Percentiles rank a stretch among this genome's conserved stretches.
These are phyloP conservation scores for Atherinomorus stipes DNA, from an alignment of 2,113 vertebrate species.

Conservation along the genomic window DNA sequence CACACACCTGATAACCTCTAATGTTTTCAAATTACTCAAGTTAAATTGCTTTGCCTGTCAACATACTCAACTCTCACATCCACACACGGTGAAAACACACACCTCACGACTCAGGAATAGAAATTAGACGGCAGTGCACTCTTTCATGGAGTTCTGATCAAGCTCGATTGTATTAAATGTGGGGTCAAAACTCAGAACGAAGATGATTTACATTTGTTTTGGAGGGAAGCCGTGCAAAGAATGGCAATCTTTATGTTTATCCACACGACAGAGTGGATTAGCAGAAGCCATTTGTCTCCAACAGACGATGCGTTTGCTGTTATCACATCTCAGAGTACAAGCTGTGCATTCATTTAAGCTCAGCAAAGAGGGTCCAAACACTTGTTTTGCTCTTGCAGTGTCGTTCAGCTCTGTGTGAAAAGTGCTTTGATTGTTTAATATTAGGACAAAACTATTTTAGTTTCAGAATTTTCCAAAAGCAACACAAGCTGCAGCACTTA, in stretches of 20 bases:
- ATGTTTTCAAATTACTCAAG: not conserved
- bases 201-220: not conserved
- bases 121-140: not conserved
- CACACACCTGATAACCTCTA: constrained; percentile 19
- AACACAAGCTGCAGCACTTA: too few relatives aligned
- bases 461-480: too few relatives aligned
- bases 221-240: not conserved
- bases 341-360: constrained; percentile 9
- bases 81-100: not conserved
- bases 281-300: constrained; percentile 11
- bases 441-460: too few relatives aligned
- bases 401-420: not conserved
- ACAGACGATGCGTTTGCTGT: constrained; percentile 3
- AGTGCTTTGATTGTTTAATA: too few relatives aligned
- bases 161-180: not conserved
- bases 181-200: not conserved
- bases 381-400: not conserved
- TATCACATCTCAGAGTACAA: constrained; percentile 16
- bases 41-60: constrained; percentile 32
- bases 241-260: too few relatives aligned
- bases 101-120: not conserved
- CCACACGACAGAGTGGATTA: not conserved
- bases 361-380: not conserved
- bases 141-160: not conserved
- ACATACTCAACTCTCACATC: not conserved